A percentile compares a stretch with the other conserved stretches of the same genome.
Evolutionary conservation across 2,113 vertebrate species (phyloP).

Genomic region (Misgurnus anguillicaudatus): DNA sequence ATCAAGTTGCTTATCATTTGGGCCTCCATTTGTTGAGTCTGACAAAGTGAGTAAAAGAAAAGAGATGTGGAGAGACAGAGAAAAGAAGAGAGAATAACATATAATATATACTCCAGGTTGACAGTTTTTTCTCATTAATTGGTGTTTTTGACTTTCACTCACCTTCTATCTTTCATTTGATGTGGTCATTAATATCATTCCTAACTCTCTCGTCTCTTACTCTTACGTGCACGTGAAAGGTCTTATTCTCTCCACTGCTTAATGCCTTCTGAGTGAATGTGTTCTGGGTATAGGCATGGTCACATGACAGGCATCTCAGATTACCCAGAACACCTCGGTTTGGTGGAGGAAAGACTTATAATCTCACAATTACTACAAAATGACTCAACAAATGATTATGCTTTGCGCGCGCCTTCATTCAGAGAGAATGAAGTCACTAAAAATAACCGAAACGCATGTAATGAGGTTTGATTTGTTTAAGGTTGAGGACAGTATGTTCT

Average conservation of each 20-base stretch:
- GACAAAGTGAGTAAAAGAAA: conserved; percentile 55
- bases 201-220: not conserved
- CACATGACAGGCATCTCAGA: conserved; percentile 1
- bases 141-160: not conserved
- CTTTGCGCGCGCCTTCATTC: conserved; percentile 24
- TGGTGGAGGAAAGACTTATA: conserved; percentile 2
- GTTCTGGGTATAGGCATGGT: conserved; percentile 10
- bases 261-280: not conserved
- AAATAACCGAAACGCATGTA: conserved; percentile 1
- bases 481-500: not conserved
- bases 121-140: conserved; percentile 15
- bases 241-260: conserved; percentile 6
- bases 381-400: conserved; percentile 46
- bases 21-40: conserved; percentile 49
- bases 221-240: not conserved
- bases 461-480: not conserved
- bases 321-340: conserved; percentile 6
- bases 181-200: not conserved
- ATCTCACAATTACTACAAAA: not conserved
- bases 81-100: conserved; percentile 15
- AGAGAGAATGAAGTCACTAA: conserved; percentile 12
- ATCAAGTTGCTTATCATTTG: conserved; percentile 42
- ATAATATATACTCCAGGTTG: conserved; percentile 42
- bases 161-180: conserved; percentile 7
- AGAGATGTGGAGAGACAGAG: conserved; percentile 24